Evolutionary conservation across 2,797 vertebrate species (phyloP).

Genomic region (Sebastes wilsoni): DNA sequence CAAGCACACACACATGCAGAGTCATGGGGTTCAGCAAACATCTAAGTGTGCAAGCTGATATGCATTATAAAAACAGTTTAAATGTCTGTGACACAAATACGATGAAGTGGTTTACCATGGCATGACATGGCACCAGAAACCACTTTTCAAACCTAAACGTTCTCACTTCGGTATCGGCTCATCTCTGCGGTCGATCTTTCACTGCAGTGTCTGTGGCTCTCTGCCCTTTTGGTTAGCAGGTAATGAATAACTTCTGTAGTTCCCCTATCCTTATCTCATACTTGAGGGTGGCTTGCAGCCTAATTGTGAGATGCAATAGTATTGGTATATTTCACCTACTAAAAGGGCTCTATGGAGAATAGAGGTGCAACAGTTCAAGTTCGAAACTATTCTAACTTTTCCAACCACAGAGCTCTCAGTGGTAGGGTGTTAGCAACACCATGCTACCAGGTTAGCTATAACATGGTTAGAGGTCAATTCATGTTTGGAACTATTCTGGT

Average conservation of each 20-base stretch:
- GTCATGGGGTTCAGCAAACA: background rate
- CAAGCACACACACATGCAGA: background rate
- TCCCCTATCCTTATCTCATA: slow-evolving; percentile 2
- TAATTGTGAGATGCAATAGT: background rate
- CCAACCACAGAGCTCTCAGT: background rate
- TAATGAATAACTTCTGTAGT: slow-evolving; percentile 24
- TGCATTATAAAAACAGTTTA: background rate
- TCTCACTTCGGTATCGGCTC: background rate
- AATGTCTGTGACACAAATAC: background rate
- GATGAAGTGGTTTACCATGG: background rate
- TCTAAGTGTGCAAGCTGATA: background rate
- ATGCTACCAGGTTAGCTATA: no score
- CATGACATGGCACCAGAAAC: background rate
- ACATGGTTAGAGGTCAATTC: no score
- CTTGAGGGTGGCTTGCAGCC: background rate
- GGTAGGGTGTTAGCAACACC: background rate
- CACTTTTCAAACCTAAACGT: background rate
- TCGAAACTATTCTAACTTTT: background rate
- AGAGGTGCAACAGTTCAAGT: background rate
- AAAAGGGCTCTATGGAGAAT: background rate
- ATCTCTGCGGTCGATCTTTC: background rate
- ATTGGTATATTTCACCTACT: background rate
- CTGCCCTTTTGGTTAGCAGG: background rate
- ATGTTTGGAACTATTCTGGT: background rate
- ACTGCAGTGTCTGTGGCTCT: background rate